Conservation (phyloP, 2,113 vertebrate species). For the Ceyx cyanopectus region DNA sequence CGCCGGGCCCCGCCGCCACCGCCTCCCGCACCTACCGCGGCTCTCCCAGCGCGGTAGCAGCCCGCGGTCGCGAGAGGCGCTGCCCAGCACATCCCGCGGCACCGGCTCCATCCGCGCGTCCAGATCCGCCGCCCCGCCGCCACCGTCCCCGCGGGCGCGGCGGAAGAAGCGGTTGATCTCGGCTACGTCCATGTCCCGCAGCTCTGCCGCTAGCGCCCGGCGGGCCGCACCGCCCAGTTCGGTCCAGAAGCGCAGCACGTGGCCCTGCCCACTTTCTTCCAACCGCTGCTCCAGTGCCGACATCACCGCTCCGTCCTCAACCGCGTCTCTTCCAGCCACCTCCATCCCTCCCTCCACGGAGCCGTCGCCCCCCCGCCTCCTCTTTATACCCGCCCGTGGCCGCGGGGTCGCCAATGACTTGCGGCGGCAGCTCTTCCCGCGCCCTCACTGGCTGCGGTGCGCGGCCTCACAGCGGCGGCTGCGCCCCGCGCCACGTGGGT, state of each 20-base stretch:
- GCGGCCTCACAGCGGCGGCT: background rate
- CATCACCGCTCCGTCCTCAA: background rate
- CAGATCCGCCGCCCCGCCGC: constrained; percentile 73
- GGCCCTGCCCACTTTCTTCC: constrained; percentile 80
- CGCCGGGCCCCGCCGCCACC: background rate
- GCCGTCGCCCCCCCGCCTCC: background rate
- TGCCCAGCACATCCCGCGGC: constrained; percentile 88
- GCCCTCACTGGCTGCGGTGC: background rate
- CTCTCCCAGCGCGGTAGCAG: constrained; percentile 85
- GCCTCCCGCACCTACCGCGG: constrained; percentile 78
- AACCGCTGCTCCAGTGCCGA: background rate
- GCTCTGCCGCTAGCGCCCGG: constrained; percentile 73
- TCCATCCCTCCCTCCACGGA: background rate
- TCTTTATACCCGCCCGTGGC: background rate
- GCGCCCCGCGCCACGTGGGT: background rate
- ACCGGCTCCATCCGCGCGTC: constrained; percentile 89
- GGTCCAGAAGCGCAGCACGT: constrained; percentile 87
- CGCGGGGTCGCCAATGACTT: background rate
- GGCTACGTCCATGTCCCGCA: constrained; percentile 83
- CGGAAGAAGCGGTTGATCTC: constrained; percentile 87
- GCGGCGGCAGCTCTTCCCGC: background rate
- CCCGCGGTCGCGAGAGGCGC: constrained; percentile 84
- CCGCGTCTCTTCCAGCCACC: background rate
- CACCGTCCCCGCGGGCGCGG: constrained; percentile 77
- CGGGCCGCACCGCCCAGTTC: constrained; percentile 79